Evolutionary conservation across 2,113 vertebrate genomes (phyloP), one percentile per base, ranked within the genome.

Genomic region (Istiophorus platypterus): DNA sequence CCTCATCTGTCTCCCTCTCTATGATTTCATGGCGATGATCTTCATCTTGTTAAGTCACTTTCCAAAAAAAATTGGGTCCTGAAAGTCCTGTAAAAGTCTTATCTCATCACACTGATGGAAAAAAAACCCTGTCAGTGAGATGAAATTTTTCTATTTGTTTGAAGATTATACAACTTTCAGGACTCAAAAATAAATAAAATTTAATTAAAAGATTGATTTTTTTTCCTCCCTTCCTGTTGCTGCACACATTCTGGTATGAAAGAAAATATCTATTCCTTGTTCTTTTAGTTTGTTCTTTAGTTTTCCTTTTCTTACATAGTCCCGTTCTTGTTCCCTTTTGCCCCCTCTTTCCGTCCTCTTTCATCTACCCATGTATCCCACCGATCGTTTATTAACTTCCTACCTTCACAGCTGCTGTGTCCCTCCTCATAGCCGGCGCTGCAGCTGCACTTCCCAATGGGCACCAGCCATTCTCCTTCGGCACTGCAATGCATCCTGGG

Each of bases 401-500:
- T 97, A 99, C 97, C 97, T 97, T 96, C 95, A 87, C 97, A 99
- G 94, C 90, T 92, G 94, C 96, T 96, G n/a, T 97, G 97, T 72
- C 95, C 96, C 87, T 99, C 97, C 95, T 99, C 97, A 47, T 97
- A 99, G 70, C 98, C 98, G 0, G 98, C 97, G 58, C 97, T 96
- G 78, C 98, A 99, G 82, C 96, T 91, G 93, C 98, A 99, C 76
- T 97, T 98, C 86, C 98, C 98, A 15, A 99, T 94, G 1, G 98
- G 97, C 56, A 99, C 97, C 85, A 99, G 94, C 98, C 98, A 99
- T 91, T 99, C 98, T 0, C 98, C 98, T 69, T 99, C 98, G 0
- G 97, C 96, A 2, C 98, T 99, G 94, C 98, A 99, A 87, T 99
- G 97, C 98, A 99, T 99, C 91, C 97, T 91, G 45, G 98, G 98